Conservation (phyloP, 2,797 vertebrate genomes). For the Lepilemur ruficaudatus region DNA sequence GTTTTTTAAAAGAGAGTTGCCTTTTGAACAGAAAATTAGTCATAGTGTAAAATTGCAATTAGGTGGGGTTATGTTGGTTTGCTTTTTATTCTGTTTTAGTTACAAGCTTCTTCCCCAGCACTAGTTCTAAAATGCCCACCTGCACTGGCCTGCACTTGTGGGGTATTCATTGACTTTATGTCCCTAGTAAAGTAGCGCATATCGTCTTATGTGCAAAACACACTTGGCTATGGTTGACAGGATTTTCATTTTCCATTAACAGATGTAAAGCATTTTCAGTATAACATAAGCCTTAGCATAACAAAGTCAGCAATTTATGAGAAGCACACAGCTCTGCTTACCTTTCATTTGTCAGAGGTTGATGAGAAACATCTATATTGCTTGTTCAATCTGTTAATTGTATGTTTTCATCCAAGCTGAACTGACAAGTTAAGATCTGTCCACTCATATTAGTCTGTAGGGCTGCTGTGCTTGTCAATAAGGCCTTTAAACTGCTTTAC, state of each 20-base stretch:
- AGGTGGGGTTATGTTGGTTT: background rate
- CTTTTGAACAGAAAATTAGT: background rate
- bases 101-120: background rate
- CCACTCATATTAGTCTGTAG: constrained; percentile 63
- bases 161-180: background rate
- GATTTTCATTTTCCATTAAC: constrained; percentile 76
- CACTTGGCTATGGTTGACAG: constrained; percentile 44
- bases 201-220: constrained; percentile 29
- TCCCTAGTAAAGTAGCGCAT: constrained; percentile 34
- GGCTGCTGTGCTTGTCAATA: constrained; percentile 77
- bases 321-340: constrained; percentile 65
- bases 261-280: constrained; percentile 61
- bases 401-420: constrained; percentile 73
- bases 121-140: background rate
- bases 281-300: constrained; percentile 53
- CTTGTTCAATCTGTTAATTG: constrained; percentile 79
- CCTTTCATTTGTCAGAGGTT: constrained; percentile 77
- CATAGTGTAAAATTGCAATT: background rate
- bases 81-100: background rate
- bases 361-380: constrained; percentile 78
- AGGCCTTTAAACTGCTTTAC: constrained; percentile 23
- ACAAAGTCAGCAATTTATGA: constrained; percentile 73
- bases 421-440: constrained; percentile 72
- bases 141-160: background rate
- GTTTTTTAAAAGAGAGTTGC: background rate